Evolutionary conservation across 2,113 vertebrate species (phyloP), one percentile per base, ranked within the genome.

Genomic region (Planiliza haematocheilus): DNA sequence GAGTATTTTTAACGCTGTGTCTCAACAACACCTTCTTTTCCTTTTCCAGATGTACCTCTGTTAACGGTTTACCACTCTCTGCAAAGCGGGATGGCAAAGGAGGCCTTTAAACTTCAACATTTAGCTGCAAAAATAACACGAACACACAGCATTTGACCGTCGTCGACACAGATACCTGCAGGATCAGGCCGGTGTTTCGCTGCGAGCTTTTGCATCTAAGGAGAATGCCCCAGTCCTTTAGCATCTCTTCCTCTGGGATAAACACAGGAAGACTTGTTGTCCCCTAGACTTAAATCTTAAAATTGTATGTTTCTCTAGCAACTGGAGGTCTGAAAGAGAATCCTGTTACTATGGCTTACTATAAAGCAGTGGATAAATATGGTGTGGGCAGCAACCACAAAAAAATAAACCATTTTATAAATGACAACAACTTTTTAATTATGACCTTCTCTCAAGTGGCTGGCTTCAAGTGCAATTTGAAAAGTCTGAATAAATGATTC

Each of bases 1-100:
- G 59, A 77, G 76, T 89, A 90, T 90, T 89, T 90, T 87, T 88
- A 88, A 79, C 18, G 5, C 63, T 20, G 45, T 18, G 56, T 70
- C 67, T 89, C 55, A 48, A 79, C 69, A 87, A 48, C 55, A 75
- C 10, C n/a, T 49, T 39, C 52, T 71, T 60, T 68, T 58, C 39
- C 62, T 68, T 51, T 18, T 20, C 36, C 34, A 48, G 48, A 64
- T 43, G 17, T n/a, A 55, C 74, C 60, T 81, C 57, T 20, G 58
- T 70, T 86, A 37, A 61, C 50, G 49, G 51, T 83, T 86, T 76
- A 70, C 24, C 57, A 2, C 16, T 53, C 41, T 79, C 49, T 73
- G 71, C 53, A 68, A 79, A 61, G 52, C 52, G 10, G 57, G 50
- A 14, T n/a, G 60, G 49, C 52, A 63, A 75, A 72, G 17, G 50